Percentiles rank a stretch among this genome's conserved stretches.
These are phyloP conservation scores for Geotrupes spiniger DNA, from an alignment of 2,888 invertebrate genomes.

Conservation along the genomic window DNA sequence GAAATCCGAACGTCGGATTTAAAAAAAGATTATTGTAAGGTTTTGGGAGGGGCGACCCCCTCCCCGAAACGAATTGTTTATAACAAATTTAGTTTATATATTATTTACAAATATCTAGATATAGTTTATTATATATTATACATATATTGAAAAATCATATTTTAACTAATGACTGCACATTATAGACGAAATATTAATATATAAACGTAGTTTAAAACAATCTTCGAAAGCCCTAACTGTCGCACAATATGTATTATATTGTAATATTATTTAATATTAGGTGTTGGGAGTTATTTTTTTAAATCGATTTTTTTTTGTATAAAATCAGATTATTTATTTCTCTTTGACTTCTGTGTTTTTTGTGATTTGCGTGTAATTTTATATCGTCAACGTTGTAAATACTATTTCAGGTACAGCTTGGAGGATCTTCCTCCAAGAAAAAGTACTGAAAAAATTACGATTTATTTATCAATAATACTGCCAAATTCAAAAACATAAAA, in stretches of 20 bases:
- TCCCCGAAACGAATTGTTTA: conserved; percentile 32
- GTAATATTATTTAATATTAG: conserved; percentile 27
- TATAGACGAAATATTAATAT: conserved; percentile 42
- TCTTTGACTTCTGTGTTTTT: conserved; percentile 8
- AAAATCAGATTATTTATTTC: conserved; percentile 12
- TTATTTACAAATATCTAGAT: conserved; percentile 22
- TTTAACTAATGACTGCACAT: conserved; percentile 45
- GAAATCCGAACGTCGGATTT: conserved; percentile 2
- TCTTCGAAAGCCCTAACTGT: conserved; percentile 17
- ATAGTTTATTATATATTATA: conserved; percentile 18
- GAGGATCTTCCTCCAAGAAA: too few species aligned
- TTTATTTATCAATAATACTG: too few species aligned
- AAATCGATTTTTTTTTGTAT: background rate
- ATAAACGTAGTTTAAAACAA: conserved; percentile 23
- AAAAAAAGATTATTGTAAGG: conserved; percentile 10
- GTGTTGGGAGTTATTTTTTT: conserved; percentile 18
- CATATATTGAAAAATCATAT: conserved; percentile 22
- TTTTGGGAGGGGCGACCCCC: background rate
- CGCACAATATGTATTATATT: conserved; percentile 26
- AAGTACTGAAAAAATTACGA: too few species aligned
- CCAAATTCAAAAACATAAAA: too few species aligned
- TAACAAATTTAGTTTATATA: conserved; percentile 36
- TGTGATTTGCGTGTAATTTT: conserved; percentile 8
- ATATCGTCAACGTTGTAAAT: conserved; percentile 12
- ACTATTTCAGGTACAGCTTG: too few species aligned